These are phyloP conservation scores for Mormyrus hasselquistii DNA, from an alignment of 2,797 vertebrate genomes.

Conservation along the genomic window DNA sequence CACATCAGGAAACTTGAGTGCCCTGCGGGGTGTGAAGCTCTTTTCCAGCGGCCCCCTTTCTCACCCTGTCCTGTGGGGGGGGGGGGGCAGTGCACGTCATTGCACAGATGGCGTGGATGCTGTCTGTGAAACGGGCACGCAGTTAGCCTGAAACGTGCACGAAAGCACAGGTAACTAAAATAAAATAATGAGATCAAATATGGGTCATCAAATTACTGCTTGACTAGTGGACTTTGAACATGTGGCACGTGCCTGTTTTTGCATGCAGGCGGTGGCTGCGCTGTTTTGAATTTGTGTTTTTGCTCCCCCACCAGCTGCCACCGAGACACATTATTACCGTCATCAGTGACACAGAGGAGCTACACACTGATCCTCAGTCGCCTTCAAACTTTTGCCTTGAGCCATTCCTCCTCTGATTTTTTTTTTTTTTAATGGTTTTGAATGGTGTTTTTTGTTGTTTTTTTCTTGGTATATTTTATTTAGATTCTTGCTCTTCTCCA, in stretches of 20 bases:
- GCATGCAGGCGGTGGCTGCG: not conserved
- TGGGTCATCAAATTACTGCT: not conserved
- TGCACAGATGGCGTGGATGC: not conserved
- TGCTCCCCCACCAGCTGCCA: not conserved
- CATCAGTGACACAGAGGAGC: not conserved
- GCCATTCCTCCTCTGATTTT: no score
- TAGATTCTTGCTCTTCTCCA: not conserved
- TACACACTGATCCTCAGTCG: not conserved
- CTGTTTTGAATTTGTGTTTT: not conserved
- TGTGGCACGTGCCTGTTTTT: not conserved
- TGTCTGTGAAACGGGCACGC: not conserved
- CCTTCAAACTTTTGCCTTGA: no score
- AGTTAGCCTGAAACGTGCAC: not conserved
- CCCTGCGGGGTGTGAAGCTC: not conserved
- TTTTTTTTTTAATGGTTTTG: not conserved
- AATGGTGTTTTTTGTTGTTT: not conserved
- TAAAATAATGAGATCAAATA: not conserved
- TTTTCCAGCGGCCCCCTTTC: not conserved
- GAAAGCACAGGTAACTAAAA: not conserved
- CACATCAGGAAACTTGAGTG: not conserved
- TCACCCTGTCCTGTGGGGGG: not conserved
- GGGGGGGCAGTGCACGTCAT: not conserved
- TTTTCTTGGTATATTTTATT: not conserved
- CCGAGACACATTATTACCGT: not conserved
- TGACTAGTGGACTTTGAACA: not conserved